These are phyloP conservation scores for Casuarius casuarius DNA, from an alignment of 2,113 vertebrate genomes.

Conservation along the genomic window DNA sequence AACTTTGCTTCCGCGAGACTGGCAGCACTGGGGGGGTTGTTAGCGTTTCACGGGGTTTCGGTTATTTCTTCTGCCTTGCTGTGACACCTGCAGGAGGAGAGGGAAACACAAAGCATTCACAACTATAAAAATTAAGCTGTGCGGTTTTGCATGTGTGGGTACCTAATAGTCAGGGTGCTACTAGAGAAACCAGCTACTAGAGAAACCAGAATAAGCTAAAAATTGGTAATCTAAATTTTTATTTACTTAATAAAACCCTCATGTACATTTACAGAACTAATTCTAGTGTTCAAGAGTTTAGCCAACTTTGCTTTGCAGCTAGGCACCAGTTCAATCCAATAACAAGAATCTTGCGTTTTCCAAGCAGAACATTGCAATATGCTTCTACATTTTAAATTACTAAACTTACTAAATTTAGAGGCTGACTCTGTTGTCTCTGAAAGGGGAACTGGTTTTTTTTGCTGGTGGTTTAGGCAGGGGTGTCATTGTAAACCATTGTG, in stretches of 20 bases:
- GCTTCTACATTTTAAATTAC: not conserved
- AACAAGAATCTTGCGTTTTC: not conserved
- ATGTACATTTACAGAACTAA: not conserved
- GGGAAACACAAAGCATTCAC: constrained; percentile 11
- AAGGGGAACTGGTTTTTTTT: not conserved
- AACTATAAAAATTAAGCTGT: not conserved
- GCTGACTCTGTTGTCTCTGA: not conserved
- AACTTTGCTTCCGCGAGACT: not conserved
- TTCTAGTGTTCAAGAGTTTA: not conserved
- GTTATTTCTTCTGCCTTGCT: constrained; percentile 57
- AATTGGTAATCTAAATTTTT: not conserved
- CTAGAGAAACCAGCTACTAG: not conserved
- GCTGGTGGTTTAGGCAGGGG: not conserved
- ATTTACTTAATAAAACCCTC: not conserved
- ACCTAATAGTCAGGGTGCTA: not conserved
- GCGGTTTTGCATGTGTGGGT: not conserved
- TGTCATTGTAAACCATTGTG: not conserved
- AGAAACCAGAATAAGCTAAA: not conserved
- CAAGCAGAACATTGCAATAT: not conserved
- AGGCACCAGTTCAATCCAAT: not conserved
- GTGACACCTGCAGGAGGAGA: constrained; percentile 50
- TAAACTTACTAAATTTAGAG: not conserved
- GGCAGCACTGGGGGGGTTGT: not conserved
- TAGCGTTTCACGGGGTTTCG: not conserved
- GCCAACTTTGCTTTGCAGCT: not conserved